Base-by-base conservation (phyloP, 1,140 invertebrate species). In the Lutraria rhynchaena region DNA sequence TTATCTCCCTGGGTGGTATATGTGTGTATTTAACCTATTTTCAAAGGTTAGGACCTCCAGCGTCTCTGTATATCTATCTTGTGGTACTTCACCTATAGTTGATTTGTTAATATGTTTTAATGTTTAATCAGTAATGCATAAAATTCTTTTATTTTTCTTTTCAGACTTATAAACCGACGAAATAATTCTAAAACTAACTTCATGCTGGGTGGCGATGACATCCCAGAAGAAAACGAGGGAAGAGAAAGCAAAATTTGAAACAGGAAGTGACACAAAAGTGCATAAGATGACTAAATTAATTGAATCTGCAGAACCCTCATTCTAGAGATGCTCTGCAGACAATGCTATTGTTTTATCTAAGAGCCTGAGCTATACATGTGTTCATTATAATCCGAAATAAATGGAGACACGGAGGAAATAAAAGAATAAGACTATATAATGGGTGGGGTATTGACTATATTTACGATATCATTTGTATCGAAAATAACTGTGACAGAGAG, bases 181-280 rank as follows among this genome's bases (percentile, higher is more conserved):
- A 80, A 80, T n/a, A 35, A 37, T 24, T 80, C 76, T 11, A 69
- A 70, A 33, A 65, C 76, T 13, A 69, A 80, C 24, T 80, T 80
- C 29, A 65, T 37, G 44, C 76, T 80, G 3, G 76, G 76, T 44
- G 76, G 53, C 24, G 76, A 35, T n/a, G 51, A 80, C 24, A 80
- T 80, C n/a, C 76, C 76, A 4, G 76, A 80, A 57, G 76, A 80
- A n/a, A 60, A 69, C 49, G 76, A 80, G 22, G 60, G 51, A n/a
- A 55, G 65, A 29, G 76, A 80, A 33, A 80, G 76, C 65, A 80
- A 80, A 44, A 77, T 77, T 5, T 77, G 75, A 77, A 37, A 46
- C 4, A 29, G 19, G 13, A 53, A 13, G 7, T 24, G 31, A 17
- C 13, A n/a, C 4, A 24, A 17, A 2, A n/a, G 5, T 24, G 5